These are phyloP conservation scores for Catagonus wagneri DNA, from an alignment of 2,113 vertebrate genomes.

Conservation along the genomic window DNA sequence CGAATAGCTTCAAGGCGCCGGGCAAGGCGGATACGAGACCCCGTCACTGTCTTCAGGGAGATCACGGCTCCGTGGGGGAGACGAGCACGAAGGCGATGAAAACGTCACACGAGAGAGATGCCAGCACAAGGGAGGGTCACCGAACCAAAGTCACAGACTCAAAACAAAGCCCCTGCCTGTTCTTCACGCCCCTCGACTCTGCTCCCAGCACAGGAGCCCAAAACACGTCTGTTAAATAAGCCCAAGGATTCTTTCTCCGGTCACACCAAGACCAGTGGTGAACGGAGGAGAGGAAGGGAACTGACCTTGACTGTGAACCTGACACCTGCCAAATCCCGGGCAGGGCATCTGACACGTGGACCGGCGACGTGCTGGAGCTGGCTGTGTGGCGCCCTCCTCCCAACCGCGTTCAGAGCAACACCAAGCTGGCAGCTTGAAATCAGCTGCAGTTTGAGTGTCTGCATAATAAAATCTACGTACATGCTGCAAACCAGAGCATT, in stretches of 20 bases:
- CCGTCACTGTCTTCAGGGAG: neutral
- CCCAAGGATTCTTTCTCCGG: neutral
- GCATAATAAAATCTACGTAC: neutral
- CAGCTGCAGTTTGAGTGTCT: neutral
- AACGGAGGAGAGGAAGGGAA: neutral
- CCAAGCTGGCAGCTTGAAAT: neutral
- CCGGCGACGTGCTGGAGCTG: neutral
- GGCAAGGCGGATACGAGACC: neutral
- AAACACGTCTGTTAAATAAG: neutral
- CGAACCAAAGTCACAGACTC: neutral
- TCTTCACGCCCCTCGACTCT: neutral
- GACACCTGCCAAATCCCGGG: too few relatives aligned
- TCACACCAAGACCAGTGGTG: neutral
- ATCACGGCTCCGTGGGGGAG: neutral
- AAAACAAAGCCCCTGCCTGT: neutral
- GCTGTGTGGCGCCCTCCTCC: fast-evolving
- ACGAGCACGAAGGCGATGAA: neutral
- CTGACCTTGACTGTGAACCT: neutral
- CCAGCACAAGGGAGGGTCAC: neutral
- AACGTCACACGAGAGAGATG: neutral
- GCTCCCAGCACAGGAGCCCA: neutral
- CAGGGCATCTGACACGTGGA: neutral
- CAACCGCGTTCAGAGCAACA: fast-evolving
- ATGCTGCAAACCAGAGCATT: neutral
- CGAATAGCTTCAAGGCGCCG: neutral